phyloP scores from a whole-genome alignment of 2,888 invertebrate genomes.

The Harpalus rufipes region DNA sequence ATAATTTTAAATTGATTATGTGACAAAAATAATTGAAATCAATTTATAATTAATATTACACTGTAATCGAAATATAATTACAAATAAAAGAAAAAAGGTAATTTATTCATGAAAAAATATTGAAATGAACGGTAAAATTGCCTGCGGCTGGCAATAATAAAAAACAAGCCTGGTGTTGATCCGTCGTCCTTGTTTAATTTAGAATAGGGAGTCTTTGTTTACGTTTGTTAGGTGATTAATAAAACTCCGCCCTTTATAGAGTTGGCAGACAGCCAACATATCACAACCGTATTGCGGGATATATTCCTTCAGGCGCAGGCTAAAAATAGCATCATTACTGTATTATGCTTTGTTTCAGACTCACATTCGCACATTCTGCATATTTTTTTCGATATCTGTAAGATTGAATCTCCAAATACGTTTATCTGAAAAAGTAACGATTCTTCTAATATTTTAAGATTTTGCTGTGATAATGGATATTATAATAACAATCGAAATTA shows the following conservation, averaged over 20 bases:
- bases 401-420: not conserved
- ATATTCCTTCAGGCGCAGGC: conserved; percentile 57
- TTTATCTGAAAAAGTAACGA: not conserved
- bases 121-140: not conserved
- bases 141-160: conserved; percentile 17
- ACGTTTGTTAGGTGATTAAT: conserved; percentile 56
- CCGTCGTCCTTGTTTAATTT: conserved; percentile 30
- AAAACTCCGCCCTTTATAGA: conserved; percentile 44
- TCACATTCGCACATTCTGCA: conserved; percentile 11
- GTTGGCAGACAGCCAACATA: conserved; percentile 57
- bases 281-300: conserved; percentile 57
- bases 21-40: not conserved
- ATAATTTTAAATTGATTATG: not conserved
- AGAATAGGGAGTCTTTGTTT: conserved; percentile 23
- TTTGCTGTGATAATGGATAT: too few species aligned
- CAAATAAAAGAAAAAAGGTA: not conserved
- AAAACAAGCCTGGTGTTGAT: not conserved
- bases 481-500: too few species aligned
- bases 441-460: too few species aligned
- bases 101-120: conserved; percentile 29
- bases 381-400: conserved; percentile 23
- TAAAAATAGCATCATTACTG: conserved; percentile 59
- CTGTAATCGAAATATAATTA: not conserved
- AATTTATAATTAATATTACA: not conserved
- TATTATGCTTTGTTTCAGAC: conserved; percentile 55